Conservation (phyloP, 2,113 vertebrate species). For the Oryzias curvinotus region DNA sequence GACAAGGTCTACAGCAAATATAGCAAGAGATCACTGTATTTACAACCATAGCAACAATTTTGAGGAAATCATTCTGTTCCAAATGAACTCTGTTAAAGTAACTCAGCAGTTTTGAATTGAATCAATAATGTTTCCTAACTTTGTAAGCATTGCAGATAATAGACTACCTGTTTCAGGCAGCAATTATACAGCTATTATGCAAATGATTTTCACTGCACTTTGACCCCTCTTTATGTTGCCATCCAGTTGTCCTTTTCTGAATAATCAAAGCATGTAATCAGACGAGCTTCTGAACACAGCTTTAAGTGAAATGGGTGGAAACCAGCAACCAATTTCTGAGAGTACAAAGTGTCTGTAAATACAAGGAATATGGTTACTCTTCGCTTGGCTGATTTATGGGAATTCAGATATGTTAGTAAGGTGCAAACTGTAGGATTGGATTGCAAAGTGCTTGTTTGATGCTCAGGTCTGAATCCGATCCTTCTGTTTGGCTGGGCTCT, state of each 20-base stretch:
- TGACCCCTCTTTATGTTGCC: not conserved
- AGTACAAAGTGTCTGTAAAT: not conserved
- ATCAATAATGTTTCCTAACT: not conserved
- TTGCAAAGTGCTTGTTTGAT: constrained; percentile 43
- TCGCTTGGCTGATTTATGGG: constrained; percentile 38
- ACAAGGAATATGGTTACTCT: not conserved
- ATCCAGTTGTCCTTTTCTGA: not conserved
- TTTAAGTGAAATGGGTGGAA: too few relatives aligned
- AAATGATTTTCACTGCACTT: not conserved
- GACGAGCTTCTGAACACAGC: not conserved
- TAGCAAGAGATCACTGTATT: too few relatives aligned
- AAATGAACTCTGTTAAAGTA: too few relatives aligned
- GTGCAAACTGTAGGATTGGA: constrained; percentile 51
- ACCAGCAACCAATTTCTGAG: not conserved
- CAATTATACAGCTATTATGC: not conserved
- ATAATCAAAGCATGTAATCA: not conserved
- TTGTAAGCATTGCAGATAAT: not conserved
- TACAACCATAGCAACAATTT: too few relatives aligned
- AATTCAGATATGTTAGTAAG: constrained; percentile 43
- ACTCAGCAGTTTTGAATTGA: too few relatives aligned
- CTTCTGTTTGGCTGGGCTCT: constrained; percentile 63
- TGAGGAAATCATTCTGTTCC: too few relatives aligned
- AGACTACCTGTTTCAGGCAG: not conserved
- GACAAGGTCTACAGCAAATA: too few relatives aligned
- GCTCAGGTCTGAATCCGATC: constrained; percentile 51